Evolutionary conservation across 2,113 vertebrate species (phyloP), one percentile per base, ranked within the genome.

Genomic region (Herpailurus yagouaroundi): DNA sequence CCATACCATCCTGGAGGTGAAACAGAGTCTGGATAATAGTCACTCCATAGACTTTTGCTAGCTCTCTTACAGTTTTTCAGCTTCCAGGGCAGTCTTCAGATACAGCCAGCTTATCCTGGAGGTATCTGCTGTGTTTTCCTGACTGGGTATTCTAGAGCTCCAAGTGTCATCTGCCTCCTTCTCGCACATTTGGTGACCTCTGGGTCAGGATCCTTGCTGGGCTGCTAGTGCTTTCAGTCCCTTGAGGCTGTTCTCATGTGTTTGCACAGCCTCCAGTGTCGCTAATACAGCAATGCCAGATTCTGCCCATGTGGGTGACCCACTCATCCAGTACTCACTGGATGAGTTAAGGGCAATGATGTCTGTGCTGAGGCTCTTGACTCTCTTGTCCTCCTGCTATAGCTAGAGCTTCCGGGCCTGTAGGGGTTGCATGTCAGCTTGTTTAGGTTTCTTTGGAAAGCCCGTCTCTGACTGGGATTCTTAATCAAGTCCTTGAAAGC

Each of bases 1-100:
- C 23, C 48, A 69, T 18, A 76, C 48, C 87, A 86, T 86, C 74
- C 55, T 90, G 64, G 64, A 60, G 57, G 19, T 86, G 57, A 93
- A 90, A 86, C 36, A 91, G 91, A 48, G 16, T 95, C 52, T 94
- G 29, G 18, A 5, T 92, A 84, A 76, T n/a, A 85, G 19, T 97
- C 23, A 81, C 25, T 90, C 41, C 21, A 33, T 52, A 94, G 45
- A 57, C 55, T 81, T 89, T 45, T 82, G 23, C 87, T 77, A 45
- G 36, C 31, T 89, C 77, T 95, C 1, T 79, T 88, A 50, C 3
- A n/a, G 36, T 79, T 94, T 69, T 77, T 9, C 31, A 89, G 41
- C 69, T 93, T 95, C 45, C 64, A 89, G 71, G 27, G 29, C 23
- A 55, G 29, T 94, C 60, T 88, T 84, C 45, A 94, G n/a, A 69